Evolutionary conservation across 2,888 invertebrate genomes (phyloP).

Genomic region (Melinaea marsaeus): DNA sequence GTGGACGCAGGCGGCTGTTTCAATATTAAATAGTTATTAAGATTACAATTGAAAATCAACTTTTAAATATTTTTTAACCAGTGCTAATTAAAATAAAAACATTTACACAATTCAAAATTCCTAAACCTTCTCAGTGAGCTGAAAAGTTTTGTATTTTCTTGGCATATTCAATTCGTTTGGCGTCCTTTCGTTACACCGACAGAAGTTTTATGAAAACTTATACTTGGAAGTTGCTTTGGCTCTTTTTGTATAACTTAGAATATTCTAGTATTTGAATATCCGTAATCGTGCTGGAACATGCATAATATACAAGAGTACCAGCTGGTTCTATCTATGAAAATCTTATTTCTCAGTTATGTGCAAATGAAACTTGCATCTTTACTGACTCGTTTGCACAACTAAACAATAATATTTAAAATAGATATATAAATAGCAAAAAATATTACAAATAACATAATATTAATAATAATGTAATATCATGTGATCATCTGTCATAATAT

Average conservation of each 20-base stretch:
- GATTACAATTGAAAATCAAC: too few species aligned
- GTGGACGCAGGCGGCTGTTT: too few species aligned
- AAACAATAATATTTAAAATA: too few species aligned
- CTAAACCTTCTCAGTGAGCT: not conserved
- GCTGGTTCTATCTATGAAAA: not conserved
- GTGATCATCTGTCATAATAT: too few species aligned
- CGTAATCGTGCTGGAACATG: constrained; percentile 34
- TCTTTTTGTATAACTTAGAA: constrained; percentile 48
- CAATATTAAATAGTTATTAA: too few species aligned
- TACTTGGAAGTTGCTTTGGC: constrained; percentile 44
- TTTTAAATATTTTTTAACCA: not conserved
- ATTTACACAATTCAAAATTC: not conserved
- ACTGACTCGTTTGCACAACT: too few species aligned
- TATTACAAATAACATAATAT: too few species aligned
- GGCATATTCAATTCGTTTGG: constrained; percentile 68
- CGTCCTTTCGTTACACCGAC: constrained; percentile 54
- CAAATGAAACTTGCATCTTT: not conserved
- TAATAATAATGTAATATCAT: too few species aligned
- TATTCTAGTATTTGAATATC: constrained; percentile 41
- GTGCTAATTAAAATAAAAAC: not conserved
- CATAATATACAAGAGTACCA: not conserved
- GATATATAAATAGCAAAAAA: too few species aligned
- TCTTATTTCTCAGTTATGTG: not conserved
- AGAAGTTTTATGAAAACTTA: constrained; percentile 63
- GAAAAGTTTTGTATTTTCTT: constrained; percentile 40